A percentile compares a stretch with the other conserved stretches of the same genome.
Evolutionary conservation across 2,113 vertebrate genomes (phyloP).

Genomic region (Mastomys natalensis): DNA sequence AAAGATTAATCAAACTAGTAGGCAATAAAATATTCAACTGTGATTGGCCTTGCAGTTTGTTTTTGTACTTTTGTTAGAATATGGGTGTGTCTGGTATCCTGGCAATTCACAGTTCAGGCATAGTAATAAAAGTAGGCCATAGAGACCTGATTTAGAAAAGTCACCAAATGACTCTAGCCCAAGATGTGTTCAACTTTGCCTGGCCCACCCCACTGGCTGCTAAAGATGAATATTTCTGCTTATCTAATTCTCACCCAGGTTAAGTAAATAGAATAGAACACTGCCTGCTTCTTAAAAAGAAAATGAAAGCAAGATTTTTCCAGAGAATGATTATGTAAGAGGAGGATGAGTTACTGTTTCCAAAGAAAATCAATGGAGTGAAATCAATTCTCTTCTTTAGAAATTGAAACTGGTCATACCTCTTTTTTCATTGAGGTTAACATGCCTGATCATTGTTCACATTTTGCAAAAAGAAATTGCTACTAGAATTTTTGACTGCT

Average conservation of each 20-base stretch:
- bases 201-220: not conserved
- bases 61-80: conserved; percentile 64
- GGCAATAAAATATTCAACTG: not conserved
- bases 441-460: not conserved
- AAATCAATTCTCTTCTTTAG: not conserved
- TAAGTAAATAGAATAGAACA: not conserved
- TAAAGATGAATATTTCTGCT: not conserved
- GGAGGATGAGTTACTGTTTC: not conserved
- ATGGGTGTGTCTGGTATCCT: conserved; percentile 62
- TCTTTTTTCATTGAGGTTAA: not conserved
- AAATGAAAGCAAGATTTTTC: conserved; percentile 25
- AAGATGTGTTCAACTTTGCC: not conserved
- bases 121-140: conserved; percentile 26
- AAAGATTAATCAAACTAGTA: conserved; percentile 19
- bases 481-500: not conserved
- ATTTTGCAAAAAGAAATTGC: conserved; percentile 7
- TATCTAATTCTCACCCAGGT: not conserved
- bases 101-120: conserved; percentile 67
- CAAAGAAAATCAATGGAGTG: conserved; percentile 11
- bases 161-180: not conserved
- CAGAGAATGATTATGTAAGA: not conserved
- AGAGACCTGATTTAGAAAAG: conserved; percentile 43
- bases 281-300: not conserved
- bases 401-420: conserved; percentile 12
- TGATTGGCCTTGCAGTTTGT: conserved; percentile 55